Percentiles rank a stretch among this genome's conserved stretches.
Conservation (phyloP, 64 coral and sea anemone species). For the Montipora sp. region DNA sequence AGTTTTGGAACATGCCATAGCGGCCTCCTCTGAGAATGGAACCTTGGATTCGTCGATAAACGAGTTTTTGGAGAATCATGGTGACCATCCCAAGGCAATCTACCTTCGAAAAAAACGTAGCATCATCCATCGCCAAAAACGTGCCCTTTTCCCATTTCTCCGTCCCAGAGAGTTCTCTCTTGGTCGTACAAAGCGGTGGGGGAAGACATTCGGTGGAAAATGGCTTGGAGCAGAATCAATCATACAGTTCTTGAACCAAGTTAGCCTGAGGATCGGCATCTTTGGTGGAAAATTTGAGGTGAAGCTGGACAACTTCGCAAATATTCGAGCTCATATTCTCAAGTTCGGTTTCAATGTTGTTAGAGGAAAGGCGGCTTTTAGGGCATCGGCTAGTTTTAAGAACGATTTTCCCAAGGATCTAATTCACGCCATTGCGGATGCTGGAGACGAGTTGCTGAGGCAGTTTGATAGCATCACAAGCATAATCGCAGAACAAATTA, state of each 20-base stretch:
- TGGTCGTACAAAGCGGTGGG: constrained; percentile 75
- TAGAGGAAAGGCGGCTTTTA: constrained; percentile 93
- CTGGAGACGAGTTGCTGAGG: constrained; percentile 80
- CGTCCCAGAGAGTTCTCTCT: constrained; percentile 79
- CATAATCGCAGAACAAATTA: constrained; percentile 77
- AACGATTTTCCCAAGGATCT: constrained; percentile 98
- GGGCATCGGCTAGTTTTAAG: constrained; percentile 92
- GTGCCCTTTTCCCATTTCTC: constrained; percentile 84
- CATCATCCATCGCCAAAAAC: constrained; percentile 74
- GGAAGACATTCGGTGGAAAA: constrained; percentile 70
- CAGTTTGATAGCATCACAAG: constrained; percentile 73
- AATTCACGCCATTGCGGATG: constrained; percentile 81
- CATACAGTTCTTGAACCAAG: constrained; percentile 85
- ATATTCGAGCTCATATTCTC: constrained; percentile 73
- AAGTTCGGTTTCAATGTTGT: constrained; percentile 81
- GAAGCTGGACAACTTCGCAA: constrained; percentile 83
- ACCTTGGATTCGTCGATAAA: constrained; percentile 75
- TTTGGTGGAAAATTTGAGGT: constrained; percentile 97
- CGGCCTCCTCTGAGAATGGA: constrained; percentile 70
- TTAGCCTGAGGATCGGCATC: constrained; percentile 78
- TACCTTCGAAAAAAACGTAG: constrained; percentile 68
- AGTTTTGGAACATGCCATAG: constrained; percentile 85
- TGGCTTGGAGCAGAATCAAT: constrained; percentile 81
- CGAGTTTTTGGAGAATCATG: constrained; percentile 92
- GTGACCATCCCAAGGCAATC: constrained; percentile 62